Percentiles rank a stretch among this genome's conserved stretches.
Conservation (phyloP, 2,797 vertebrate genomes). For the Phylloscopus collybita region DNA sequence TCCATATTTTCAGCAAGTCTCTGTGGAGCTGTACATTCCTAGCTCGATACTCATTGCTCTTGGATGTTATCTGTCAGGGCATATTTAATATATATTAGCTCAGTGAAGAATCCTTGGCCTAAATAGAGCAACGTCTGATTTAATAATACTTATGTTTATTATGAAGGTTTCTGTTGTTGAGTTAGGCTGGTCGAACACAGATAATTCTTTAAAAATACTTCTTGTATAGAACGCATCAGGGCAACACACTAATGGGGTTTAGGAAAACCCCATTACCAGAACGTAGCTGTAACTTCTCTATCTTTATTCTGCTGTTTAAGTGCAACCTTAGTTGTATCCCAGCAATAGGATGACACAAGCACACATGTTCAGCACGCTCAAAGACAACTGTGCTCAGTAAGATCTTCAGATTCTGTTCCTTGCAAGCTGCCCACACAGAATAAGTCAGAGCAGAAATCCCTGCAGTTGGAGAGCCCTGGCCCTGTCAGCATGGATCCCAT, state of each 20-base stretch:
- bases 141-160: not conserved
- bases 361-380: accelerated
- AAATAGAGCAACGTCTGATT: not conserved
- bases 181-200: not conserved
- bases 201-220: not conserved
- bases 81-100: not conserved
- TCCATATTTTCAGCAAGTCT: not conserved
- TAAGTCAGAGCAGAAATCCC: not conserved
- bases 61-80: not conserved
- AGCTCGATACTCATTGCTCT: not conserved
- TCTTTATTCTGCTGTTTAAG: not conserved
- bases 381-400: not conserved
- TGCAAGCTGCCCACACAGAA: not conserved
- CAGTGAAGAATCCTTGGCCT: not conserved
- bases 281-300: not conserved
- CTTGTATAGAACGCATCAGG: not conserved
- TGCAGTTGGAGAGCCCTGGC: not conserved
- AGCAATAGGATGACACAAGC: not conserved
- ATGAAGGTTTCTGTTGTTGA: not conserved
- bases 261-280: not conserved
- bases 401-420: not conserved
- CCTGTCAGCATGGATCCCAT: not conserved
- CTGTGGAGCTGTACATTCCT: not conserved
- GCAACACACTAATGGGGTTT: not conserved
- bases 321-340: not conserved